Conservation (phyloP, 1,140 invertebrate genomes). For the Ruditapes philippinarum region DNA sequence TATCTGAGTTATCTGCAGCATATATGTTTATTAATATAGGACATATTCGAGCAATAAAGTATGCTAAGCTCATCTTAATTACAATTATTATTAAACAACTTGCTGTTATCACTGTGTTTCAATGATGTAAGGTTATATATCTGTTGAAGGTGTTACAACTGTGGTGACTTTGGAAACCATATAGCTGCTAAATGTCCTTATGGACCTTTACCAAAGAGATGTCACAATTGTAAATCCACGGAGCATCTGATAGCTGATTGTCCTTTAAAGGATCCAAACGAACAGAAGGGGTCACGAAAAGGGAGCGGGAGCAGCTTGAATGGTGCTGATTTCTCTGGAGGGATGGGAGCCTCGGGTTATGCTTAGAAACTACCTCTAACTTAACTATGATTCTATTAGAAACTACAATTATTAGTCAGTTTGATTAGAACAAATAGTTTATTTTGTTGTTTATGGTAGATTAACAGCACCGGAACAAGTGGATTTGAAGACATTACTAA, state of each 20-base stretch:
- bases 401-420: no score
- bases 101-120: no score
- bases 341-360: constrained; percentile 31
- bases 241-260: constrained; percentile 96
- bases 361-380: constrained; percentile 20
- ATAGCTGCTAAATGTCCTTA: constrained; percentile 95
- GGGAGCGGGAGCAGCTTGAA: constrained; percentile 56
- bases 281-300: constrained; percentile 58
- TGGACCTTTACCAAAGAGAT: constrained; percentile 95
- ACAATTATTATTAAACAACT: no score
- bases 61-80: no score
- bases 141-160: constrained; percentile 94
- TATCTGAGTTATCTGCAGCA: no score
- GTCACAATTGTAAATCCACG: constrained; percentile 94
- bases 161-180: constrained; percentile 96
- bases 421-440: no score
- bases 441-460: no score
- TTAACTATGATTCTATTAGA: neutral
- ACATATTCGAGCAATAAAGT: no score
- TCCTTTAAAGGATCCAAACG: constrained; percentile 86
- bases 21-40: no score
- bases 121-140: no score
- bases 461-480: no score
- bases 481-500: no score
- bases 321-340: constrained; percentile 27